Evolutionary conservation across 2,888 invertebrate genomes (phyloP).

Genomic region (Subacronicta megacephala): DNA sequence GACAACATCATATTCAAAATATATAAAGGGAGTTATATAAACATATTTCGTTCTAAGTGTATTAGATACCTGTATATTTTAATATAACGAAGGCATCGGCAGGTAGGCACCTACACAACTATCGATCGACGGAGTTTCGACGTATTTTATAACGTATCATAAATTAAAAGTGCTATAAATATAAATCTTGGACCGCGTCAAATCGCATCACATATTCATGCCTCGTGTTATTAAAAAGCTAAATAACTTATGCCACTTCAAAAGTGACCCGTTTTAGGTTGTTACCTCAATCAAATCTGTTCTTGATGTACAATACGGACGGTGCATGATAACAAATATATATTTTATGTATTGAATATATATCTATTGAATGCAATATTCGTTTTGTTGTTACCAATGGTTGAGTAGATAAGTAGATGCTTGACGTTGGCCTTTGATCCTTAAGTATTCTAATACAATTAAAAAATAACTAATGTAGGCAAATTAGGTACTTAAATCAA

Average conservation of each 20-base stretch:
- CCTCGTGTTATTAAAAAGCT: conserved; percentile 75
- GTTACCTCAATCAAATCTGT: conserved; percentile 39
- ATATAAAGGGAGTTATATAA: conserved; percentile 7
- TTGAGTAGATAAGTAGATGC: no score
- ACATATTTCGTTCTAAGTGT: conserved; percentile 22
- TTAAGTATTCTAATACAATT: no score
- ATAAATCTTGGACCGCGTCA: conserved; percentile 85
- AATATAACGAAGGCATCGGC: conserved; percentile 53
- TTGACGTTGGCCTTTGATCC: no score
- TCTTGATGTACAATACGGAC: conserved; percentile 21
- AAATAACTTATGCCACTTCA: conserved; percentile 70
- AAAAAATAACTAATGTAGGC: no score
- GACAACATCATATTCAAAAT: conserved; percentile 17
- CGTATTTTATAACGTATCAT: conserved; percentile 80
- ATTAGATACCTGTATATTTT: conserved; percentile 33
- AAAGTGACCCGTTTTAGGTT: conserved; percentile 58
- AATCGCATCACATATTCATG: conserved; percentile 85
- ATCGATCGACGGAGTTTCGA: conserved; percentile 76
- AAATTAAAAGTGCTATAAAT: conserved; percentile 85
- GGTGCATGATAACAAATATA: conserved; percentile 9
- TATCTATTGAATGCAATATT: no score
- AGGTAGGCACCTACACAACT: conserved; percentile 63
- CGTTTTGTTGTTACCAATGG: no score
- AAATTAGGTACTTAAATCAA: no score
- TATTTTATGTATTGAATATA: no score